Evolutionary conservation across 2,797 vertebrate species (phyloP).

Genomic region (Buphagus erythrorhynchus): DNA sequence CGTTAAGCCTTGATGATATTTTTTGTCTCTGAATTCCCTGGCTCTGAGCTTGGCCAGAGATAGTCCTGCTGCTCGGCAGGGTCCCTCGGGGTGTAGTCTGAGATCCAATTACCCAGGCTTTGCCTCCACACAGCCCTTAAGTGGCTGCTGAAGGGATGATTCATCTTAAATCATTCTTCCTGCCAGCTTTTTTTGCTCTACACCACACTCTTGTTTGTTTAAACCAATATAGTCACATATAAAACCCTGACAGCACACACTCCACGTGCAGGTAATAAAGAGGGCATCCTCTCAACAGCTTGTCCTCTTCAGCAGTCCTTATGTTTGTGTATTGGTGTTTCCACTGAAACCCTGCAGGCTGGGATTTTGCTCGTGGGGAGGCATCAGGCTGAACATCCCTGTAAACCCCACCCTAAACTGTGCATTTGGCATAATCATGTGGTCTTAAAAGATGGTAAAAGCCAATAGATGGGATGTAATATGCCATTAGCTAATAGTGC

Average conservation of each 20-base stretch:
- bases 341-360: not conserved
- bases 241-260: slow-evolving; percentile 12
- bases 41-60: not conserved
- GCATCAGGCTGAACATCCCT: not conserved
- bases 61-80: fast-evolving
- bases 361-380: not conserved
- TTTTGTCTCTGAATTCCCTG: not conserved
- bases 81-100: not conserved
- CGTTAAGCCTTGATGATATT: not conserved
- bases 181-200: not conserved
- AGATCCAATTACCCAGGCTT: not conserved
- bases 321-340: not conserved
- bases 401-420: not conserved
- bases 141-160: slow-evolving; percentile 15
- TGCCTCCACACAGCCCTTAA: not conserved
- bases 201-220: slow-evolving; percentile 7
- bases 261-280: not conserved
- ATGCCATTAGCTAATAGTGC: not conserved
- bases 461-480: not conserved
- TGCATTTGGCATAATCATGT: not conserved
- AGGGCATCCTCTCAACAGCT: not conserved
- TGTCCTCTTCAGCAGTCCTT: not conserved
- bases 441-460: not conserved
- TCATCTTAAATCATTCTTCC: slow-evolving; percentile 18
- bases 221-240: not conserved